Percentiles rank a stretch among this genome's conserved stretches.
These are phyloP conservation scores for Limnephilus rhombicus DNA, from an alignment of 2,888 invertebrate genomes.

Conservation along the genomic window DNA sequence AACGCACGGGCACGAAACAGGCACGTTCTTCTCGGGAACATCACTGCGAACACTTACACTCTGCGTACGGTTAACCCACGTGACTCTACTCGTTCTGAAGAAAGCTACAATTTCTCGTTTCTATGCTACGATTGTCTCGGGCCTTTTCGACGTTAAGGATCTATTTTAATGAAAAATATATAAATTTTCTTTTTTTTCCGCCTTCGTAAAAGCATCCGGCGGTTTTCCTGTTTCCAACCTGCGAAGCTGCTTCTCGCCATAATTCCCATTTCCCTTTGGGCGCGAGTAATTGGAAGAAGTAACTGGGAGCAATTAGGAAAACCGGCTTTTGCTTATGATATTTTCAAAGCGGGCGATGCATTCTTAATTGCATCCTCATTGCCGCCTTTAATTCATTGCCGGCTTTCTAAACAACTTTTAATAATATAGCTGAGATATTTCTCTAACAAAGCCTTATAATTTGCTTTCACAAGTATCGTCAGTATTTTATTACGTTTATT, in stretches of 20 bases:
- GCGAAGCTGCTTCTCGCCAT: neutral
- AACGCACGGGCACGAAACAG: no score
- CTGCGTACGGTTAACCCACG: no score
- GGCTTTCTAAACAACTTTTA: neutral
- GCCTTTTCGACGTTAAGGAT: neutral
- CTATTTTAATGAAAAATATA: neutral
- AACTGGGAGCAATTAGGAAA: slow-evolving; percentile 45
- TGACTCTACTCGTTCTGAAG: no score
- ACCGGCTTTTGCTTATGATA: neutral
- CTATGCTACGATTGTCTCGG: neutral
- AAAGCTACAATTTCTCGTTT: neutral
- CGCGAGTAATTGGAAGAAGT: slow-evolving; percentile 20
- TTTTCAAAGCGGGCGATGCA: slow-evolving; percentile 24
- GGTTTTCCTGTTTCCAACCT: neutral
- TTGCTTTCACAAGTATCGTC: neutral
- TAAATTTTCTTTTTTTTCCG: neutral
- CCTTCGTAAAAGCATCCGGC: neutral
- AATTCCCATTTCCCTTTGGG: slow-evolving; percentile 3
- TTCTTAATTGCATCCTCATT: slow-evolving; percentile 15
- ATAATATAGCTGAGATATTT: neutral
- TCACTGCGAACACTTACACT: no score
- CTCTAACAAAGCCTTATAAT: neutral
- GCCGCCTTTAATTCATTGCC: neutral
- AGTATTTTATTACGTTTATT: neutral
- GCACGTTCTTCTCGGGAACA: no score